Conservation (phyloP, 1,140 invertebrate species). For the Diachasmimorpha longicaudata region DNA sequence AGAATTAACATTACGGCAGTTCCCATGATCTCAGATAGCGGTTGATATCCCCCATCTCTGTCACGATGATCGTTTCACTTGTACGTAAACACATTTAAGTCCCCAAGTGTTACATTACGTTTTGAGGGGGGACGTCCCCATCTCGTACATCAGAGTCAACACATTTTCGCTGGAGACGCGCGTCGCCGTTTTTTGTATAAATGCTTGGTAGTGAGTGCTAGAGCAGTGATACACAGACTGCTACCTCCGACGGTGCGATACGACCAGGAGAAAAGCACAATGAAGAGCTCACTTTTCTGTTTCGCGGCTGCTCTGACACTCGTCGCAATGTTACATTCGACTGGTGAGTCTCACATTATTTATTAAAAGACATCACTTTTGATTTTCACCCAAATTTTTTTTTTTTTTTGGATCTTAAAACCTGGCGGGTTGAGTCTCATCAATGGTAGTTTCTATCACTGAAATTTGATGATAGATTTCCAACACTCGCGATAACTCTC, state of each 20-base stretch:
- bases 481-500: no score
- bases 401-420: background rate
- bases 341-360: conserved; percentile 31
- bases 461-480: no score
- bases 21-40: no score
- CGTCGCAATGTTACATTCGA: conserved; percentile 1
- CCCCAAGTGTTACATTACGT: background rate
- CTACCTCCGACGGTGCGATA: background rate
- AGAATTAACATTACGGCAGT: no score
- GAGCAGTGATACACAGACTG: background rate
- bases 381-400: no score
- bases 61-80: conserved; percentile 36
- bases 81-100: background rate
- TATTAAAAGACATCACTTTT: no score
- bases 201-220: background rate
- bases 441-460: background rate
- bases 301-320: conserved; percentile 7
- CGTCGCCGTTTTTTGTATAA: conserved; percentile 2
- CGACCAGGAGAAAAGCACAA: conserved; percentile 19
- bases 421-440: background rate
- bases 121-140: background rate
- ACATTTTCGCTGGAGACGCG: background rate
- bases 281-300: conserved; percentile 35
- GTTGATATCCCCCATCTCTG: no score
- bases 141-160: background rate